Evolutionary conservation across 2,113 vertebrate genomes (phyloP).

Genomic region (Alces alces): DNA sequence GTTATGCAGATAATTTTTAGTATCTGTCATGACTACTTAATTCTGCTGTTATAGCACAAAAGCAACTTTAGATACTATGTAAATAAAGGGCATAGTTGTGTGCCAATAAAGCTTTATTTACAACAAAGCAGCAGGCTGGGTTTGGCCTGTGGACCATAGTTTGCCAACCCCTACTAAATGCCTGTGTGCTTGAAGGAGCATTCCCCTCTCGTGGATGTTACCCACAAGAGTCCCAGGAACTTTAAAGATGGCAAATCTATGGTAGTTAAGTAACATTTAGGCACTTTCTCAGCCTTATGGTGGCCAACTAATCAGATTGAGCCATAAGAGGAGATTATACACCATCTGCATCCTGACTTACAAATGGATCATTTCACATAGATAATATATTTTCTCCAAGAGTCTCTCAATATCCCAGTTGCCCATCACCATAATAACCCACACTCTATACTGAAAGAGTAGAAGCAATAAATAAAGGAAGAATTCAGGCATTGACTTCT

Average conservation of each 20-base stretch:
- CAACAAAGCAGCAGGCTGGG: not conserved
- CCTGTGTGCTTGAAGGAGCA: not conserved
- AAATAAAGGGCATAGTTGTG: not conserved
- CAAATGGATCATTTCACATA: conserved; percentile 29
- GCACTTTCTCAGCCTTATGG: not conserved
- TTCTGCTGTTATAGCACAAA: not conserved
- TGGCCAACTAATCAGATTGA: not conserved
- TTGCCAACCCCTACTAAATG: not conserved
- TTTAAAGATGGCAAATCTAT: not conserved
- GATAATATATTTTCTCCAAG: conserved; percentile 5
- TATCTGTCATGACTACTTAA: not conserved
- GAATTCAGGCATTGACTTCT: not conserved
- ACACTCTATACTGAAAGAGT: conserved; percentile 28
- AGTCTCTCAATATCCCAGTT: conserved; percentile 23
- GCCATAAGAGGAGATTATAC: not conserved
- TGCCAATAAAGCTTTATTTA: conserved; percentile 12
- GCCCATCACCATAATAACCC: conserved; percentile 55
- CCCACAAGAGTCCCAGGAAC: not conserved
- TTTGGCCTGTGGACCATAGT: not conserved
- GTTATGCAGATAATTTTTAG: not conserved
- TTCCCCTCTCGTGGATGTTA: not conserved
- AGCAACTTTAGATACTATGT: not conserved
- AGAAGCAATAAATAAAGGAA: not conserved
- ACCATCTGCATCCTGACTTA: not conserved
- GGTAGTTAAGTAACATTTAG: not conserved